Base-by-base conservation (phyloP, 2,888 invertebrate species). In the Eurytoma adleriae region DNA sequence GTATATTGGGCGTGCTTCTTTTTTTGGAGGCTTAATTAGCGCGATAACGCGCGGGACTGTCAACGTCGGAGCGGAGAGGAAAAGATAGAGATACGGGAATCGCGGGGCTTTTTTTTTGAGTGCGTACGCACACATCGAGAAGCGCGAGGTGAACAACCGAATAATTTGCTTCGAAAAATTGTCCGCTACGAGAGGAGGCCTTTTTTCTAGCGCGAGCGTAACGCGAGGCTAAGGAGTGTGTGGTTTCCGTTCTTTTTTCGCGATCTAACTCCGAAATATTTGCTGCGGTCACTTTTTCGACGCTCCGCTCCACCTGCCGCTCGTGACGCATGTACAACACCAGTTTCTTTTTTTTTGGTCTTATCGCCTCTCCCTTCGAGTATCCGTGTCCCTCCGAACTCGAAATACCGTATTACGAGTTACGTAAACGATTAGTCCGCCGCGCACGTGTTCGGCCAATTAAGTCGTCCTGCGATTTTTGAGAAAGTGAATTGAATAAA, bases 91-190 rank as follows among this genome's bases (percentile, higher is more conserved):
- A 64, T 40, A 40, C n/a, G 12, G 64, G 16, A 62, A 14, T 59
- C 59, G 7, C 3, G 24, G 10, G n/a, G 12, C 1, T 57, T 57
- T 78, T 66, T 52, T 67, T 67, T 70, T 78, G 54, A 66, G 57
- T 57, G 57, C 70, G 48, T 56, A 56, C 64, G 18, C 14, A 59
- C 66, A 27, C 66, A 59, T 78, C 69, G 20, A 48, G 62, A 50
- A 61, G 18, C 0, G 57, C 0, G 57, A 73, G 73, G 73, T 73
- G 68, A 73, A 79, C 30, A 73, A 62, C 68, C 73, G 68, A 57
- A 62, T 56, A 54, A 59, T 73, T 62, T 18, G 59, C 40, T 48
- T 50, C 16, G 57, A 64, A 14, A 30, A 64, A 62, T 52, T 24
- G 24, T 24, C 24, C 24, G 24, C 1, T 24, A 24, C 2, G 2